These are phyloP conservation scores for Heliocidaris tuberculata DNA, from an alignment of 35 echinoderm and acorn worm genomes.

Conservation along the genomic window DNA sequence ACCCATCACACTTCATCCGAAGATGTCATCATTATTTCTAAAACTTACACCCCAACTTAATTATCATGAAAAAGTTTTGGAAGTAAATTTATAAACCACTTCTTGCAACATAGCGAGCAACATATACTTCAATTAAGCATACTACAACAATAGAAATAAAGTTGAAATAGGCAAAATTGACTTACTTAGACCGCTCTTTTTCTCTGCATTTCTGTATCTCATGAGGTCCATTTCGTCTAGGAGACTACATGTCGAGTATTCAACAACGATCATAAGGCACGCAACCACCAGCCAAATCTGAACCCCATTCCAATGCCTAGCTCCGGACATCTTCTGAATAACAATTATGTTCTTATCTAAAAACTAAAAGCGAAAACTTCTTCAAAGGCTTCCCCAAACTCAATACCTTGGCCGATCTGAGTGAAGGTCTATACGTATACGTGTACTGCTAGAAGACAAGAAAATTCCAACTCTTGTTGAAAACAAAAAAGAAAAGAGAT, in stretches of 20 bases:
- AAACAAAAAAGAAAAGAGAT: background rate
- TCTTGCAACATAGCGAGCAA: background rate
- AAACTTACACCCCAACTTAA: background rate
- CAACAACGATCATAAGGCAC: constrained; percentile 15
- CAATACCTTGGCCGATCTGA: background rate
- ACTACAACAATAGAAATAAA: background rate
- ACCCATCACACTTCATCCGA: too few species aligned
- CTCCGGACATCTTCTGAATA: background rate
- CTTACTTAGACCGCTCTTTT: background rate
- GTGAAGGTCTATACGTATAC: background rate
- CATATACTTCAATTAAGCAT: background rate
- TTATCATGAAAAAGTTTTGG: background rate
- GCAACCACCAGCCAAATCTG: background rate
- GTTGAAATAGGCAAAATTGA: background rate
- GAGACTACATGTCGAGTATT: background rate
- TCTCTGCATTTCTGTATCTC: constrained; percentile 8
- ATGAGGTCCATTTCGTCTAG: constrained; percentile 4
- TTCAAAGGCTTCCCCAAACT: background rate
- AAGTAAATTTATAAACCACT: background rate
- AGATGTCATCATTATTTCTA: too few species aligned
- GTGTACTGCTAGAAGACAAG: background rate
- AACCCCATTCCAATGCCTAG: background rate
- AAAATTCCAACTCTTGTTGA: background rate
- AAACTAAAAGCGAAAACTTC: background rate
- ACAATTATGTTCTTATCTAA: background rate